Evolutionary conservation across 2,797 vertebrate species (phyloP).

Genomic region (Xenopus petersii): DNA sequence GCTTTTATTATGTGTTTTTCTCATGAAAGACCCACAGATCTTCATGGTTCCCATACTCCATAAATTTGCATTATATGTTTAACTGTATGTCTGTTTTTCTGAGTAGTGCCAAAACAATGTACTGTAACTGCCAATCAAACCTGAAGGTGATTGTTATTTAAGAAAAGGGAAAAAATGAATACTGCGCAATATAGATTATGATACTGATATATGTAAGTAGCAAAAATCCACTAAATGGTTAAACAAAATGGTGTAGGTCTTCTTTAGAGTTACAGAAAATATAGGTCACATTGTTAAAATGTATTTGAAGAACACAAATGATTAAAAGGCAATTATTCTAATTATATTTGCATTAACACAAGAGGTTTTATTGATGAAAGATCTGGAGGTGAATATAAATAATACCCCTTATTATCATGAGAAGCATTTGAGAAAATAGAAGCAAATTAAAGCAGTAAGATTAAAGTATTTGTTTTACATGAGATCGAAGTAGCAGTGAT

Average conservation of each 20-base stretch:
- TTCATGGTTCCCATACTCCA: neutral
- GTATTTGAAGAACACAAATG: neutral
- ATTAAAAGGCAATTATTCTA: slow-evolving; percentile 1
- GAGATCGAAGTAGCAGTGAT: neutral
- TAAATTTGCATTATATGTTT: slow-evolving; percentile 38
- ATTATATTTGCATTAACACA: neutral
- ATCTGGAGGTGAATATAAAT: neutral
- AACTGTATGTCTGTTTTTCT: slow-evolving; percentile 22
- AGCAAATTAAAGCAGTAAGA: neutral
- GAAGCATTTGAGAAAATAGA: neutral
- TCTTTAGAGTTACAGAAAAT: neutral
- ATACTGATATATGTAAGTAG: slow-evolving; percentile 4
- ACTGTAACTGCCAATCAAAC: slow-evolving; percentile 33
- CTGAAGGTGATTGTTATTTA: slow-evolving; percentile 24
- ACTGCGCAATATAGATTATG: slow-evolving; percentile 15
- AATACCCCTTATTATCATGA: neutral
- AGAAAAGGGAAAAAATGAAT: neutral
- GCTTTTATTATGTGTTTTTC: slow-evolving; percentile 11
- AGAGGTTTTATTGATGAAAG: neutral
- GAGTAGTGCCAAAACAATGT: slow-evolving; percentile 40
- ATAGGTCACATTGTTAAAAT: neutral
- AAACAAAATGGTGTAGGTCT: neutral
- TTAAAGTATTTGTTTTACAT: slow-evolving; percentile 4
- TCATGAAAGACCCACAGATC: slow-evolving; percentile 6
- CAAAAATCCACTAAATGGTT: slow-evolving; percentile 9